Evolutionary conservation across 2,113 vertebrate genomes (phyloP).

Genomic region (Nothobranchius furzeri): DNA sequence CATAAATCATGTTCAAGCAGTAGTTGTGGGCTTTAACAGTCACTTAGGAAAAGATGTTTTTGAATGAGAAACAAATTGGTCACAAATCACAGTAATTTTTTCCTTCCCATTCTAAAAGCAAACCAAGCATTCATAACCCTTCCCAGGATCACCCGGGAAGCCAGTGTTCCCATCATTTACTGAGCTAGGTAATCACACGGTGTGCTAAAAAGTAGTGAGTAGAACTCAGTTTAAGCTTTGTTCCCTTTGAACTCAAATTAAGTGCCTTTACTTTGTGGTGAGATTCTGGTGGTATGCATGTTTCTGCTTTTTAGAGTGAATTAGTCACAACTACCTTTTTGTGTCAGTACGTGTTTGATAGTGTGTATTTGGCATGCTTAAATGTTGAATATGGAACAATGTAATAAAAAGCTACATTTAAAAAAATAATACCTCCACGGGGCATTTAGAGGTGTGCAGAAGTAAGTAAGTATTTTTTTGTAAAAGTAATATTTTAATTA

Average conservation of each 20-base stretch:
- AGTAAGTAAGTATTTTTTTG: too few relatives aligned
- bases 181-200: constrained; percentile 66
- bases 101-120: constrained; percentile 70
- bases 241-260: constrained; percentile 33
- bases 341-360: constrained; percentile 22
- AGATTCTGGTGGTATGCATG: constrained; percentile 31
- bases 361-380: not conserved
- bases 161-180: constrained; percentile 60
- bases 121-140: constrained; percentile 63
- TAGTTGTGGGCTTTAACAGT: constrained; percentile 13
- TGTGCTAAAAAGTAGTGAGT: constrained; percentile 55
- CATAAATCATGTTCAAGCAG: constrained; percentile 17
- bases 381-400: too few relatives aligned
- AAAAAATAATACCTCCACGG: too few relatives aligned
- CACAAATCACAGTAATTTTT: constrained; percentile 49
- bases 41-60: constrained; percentile 38
- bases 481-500: too few relatives aligned
- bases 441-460: too few relatives aligned
- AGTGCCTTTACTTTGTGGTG: constrained; percentile 26
- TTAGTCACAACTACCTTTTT: constrained; percentile 12
- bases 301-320: constrained; percentile 6
- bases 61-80: constrained; percentile 24
- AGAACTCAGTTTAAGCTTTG: constrained; percentile 22
- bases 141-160: constrained; percentile 65
- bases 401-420: too few relatives aligned